These are phyloP conservation scores for Nebria brevicollis DNA, from an alignment of 2,888 invertebrate species.

Conservation along the genomic window DNA sequence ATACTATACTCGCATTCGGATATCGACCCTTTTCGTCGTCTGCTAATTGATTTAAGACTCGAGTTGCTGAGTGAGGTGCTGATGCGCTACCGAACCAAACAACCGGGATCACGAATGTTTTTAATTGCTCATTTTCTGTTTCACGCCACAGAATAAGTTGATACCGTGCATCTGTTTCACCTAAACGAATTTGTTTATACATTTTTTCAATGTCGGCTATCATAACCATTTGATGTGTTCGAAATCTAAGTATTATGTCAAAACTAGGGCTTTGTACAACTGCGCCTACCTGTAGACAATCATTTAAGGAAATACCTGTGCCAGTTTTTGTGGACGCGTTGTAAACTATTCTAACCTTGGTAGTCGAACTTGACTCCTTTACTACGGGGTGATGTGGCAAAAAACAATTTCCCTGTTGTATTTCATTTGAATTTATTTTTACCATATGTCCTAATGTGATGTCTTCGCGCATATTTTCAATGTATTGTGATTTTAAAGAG, in stretches of 20 bases:
- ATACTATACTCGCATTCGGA: no score
- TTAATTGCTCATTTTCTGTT: background rate
- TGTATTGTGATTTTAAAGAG: constrained; percentile 16
- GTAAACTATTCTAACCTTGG: constrained; percentile 14
- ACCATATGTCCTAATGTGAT: constrained; percentile 5
- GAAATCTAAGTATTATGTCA: no score
- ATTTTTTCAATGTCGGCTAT: constrained; percentile 1
- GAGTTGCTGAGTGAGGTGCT: constrained; percentile 10
- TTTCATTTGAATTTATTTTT: constrained; percentile 6
- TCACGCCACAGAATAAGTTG: constrained; percentile 8
- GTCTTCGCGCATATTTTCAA: constrained; percentile 7
- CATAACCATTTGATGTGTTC: constrained; percentile 8
- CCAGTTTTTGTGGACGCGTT: background rate
- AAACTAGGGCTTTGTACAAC: no score
- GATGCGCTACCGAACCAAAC: background rate
- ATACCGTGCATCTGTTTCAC: background rate
- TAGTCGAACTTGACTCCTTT: constrained; percentile 13
- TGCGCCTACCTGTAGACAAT: no score
- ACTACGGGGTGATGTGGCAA: constrained; percentile 17
- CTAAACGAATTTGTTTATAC: constrained; percentile 8
- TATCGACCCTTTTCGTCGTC: background rate
- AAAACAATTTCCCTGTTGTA: background rate
- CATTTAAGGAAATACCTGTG: no score
- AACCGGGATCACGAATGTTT: background rate
- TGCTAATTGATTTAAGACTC: constrained; percentile 6